Conservation (phyloP, 1,140 invertebrate genomes). For the Aphelinus certus region DNA sequence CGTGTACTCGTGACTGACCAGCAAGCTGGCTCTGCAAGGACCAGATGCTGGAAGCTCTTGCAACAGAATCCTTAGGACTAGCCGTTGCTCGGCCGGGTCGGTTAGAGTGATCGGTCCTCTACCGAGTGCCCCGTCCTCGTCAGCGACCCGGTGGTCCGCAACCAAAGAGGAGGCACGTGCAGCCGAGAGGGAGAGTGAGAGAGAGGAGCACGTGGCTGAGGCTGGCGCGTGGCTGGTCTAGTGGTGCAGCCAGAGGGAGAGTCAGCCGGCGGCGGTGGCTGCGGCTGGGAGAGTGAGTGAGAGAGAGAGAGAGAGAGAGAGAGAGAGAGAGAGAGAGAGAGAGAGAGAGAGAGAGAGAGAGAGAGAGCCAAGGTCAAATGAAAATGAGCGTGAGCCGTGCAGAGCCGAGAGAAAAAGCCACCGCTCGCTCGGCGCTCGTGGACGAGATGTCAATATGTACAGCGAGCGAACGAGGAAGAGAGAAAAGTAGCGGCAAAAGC, state of each 20-base stretch:
- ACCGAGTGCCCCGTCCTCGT: slow-evolving; percentile 61
- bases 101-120: too few species aligned
- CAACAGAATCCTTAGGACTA: slow-evolving; percentile 63
- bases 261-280: slow-evolving; percentile 20
- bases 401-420: too few species aligned
- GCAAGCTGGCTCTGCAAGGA: slow-evolving; percentile 67
- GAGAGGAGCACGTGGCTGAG: neutral
- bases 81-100: too few species aligned
- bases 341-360: neutral
- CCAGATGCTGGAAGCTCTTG: slow-evolving; percentile 67
- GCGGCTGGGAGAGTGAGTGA: neutral
- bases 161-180: slow-evolving; percentile 62
- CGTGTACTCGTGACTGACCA: slow-evolving; percentile 29
- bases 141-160: slow-evolving; percentile 66
- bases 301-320: neutral
- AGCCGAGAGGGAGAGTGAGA: neutral
- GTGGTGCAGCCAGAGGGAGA: slow-evolving; percentile 23
- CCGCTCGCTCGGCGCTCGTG: too few species aligned
- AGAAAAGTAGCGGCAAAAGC: slow-evolving; percentile 1
- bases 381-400: too few species aligned
- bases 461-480: neutral
- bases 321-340: neutral
- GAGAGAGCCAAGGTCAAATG: neutral
- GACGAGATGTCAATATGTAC: too few species aligned
- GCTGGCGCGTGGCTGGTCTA: slow-evolving; percentile 3